Percentiles rank a stretch among this genome's conserved stretches.
Evolutionary conservation across 2,797 vertebrate genomes (phyloP).

Genomic region (Tokudaia tokunoshimensis): DNA sequence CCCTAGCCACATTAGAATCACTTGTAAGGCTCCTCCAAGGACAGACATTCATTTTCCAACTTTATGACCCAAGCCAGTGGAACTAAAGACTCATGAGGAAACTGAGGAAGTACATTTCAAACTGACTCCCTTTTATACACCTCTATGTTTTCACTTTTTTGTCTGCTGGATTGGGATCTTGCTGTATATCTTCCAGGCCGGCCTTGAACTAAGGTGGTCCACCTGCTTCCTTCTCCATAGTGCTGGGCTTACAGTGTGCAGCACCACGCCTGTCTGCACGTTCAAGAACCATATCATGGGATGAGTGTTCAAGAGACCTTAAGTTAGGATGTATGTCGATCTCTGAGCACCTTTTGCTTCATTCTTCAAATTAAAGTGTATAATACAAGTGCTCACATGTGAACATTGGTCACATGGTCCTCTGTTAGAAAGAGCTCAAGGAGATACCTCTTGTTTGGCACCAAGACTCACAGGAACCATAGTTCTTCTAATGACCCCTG

Average conservation of each 20-base stretch:
- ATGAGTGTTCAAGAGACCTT: background rate
- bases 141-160: background rate
- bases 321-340: background rate
- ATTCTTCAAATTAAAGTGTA: background rate
- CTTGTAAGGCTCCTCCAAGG: background rate
- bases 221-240: background rate
- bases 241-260: background rate
- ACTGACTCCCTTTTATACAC: background rate
- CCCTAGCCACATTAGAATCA: background rate
- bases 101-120: background rate
- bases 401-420: background rate
- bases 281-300: background rate
- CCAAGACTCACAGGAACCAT: background rate
- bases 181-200: background rate
- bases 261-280: background rate
- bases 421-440: constrained; percentile 15
- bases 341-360: background rate
- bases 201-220: background rate
- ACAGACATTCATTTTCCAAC: background rate
- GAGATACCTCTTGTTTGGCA: background rate
- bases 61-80: background rate
- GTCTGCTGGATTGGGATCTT: background rate
- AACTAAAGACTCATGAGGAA: background rate
- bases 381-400: background rate
- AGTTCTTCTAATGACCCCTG: background rate